These are phyloP conservation scores for Galeopterus variegatus DNA, from an alignment of 2,113 vertebrate species.

Conservation along the genomic window DNA sequence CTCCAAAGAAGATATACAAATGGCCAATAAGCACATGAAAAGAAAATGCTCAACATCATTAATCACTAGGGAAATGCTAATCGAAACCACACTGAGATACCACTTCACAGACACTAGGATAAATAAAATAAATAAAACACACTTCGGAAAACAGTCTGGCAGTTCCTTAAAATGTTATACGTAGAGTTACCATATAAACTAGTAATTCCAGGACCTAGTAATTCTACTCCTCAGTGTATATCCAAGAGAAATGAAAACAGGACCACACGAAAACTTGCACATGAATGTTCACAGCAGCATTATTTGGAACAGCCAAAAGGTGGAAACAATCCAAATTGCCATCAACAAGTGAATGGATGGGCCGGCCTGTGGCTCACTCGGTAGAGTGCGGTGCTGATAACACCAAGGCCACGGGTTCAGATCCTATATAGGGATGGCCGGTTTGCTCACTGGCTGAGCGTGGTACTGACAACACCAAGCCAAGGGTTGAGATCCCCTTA, in stretches of 20 bases:
- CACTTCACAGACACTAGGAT: neutral
- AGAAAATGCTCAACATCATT: neutral
- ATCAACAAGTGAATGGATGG: neutral
- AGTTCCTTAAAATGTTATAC: neutral
- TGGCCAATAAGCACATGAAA: neutral
- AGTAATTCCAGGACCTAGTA: neutral
- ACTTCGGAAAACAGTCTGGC: neutral
- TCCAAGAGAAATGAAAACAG: neutral
- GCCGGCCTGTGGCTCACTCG: no score
- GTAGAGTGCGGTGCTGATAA: no score
- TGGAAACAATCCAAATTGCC: neutral
- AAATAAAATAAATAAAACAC: neutral
- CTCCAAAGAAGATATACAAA: neutral
- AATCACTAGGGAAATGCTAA: conserved; percentile 13
- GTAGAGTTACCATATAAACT: neutral
- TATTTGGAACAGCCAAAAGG: conserved; percentile 1
- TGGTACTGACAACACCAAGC: no score
- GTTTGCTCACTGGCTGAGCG: no score
- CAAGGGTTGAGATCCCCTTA: no score
- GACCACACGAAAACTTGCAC: neutral
- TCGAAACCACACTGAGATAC: neutral
- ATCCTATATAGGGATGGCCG: no score
- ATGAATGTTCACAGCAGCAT: neutral
- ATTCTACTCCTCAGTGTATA: neutral
- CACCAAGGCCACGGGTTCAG: no score